Evolutionary conservation across 2,888 invertebrate genomes (phyloP).

Genomic region (Tenthredo notha): DNA sequence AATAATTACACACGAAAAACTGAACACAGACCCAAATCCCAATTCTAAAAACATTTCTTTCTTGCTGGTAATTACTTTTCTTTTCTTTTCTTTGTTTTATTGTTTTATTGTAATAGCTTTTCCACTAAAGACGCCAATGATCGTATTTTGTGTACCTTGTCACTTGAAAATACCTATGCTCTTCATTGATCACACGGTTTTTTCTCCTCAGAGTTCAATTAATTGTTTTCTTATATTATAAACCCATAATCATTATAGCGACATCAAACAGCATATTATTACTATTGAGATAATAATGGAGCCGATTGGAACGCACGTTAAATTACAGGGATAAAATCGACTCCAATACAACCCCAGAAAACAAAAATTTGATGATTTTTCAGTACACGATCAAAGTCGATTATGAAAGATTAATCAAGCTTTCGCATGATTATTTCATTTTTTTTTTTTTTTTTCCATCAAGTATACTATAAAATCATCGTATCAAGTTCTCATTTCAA

Average conservation of each 20-base stretch:
- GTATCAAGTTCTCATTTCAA: background rate
- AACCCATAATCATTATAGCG: slow-evolving; percentile 20
- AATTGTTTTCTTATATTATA: background rate
- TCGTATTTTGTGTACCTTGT: slow-evolving; percentile 6
- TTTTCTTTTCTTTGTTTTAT: background rate
- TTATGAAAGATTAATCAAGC: too few species aligned
- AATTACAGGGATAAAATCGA: background rate
- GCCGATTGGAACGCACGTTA: background rate
- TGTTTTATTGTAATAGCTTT: background rate
- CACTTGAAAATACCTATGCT: slow-evolving; percentile 1
- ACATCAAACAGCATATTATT: slow-evolving; percentile 39
- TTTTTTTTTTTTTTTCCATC: background rate
- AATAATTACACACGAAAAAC: background rate
- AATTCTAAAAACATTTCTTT: background rate
- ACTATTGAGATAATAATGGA: background rate
- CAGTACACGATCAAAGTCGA: background rate
- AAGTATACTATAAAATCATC: slow-evolving; percentile 22
- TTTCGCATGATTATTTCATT: background rate
- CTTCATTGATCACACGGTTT: slow-evolving; percentile 10
- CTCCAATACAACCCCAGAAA: background rate
- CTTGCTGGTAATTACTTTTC: background rate
- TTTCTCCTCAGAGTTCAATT: background rate
- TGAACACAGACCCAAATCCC: slow-evolving; percentile 40
- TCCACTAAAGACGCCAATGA: background rate
- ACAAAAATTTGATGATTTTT: slow-evolving; percentile 1